Evolutionary conservation across 2,888 invertebrate species (phyloP).

Genomic region (Microctonus brassicae): DNA sequence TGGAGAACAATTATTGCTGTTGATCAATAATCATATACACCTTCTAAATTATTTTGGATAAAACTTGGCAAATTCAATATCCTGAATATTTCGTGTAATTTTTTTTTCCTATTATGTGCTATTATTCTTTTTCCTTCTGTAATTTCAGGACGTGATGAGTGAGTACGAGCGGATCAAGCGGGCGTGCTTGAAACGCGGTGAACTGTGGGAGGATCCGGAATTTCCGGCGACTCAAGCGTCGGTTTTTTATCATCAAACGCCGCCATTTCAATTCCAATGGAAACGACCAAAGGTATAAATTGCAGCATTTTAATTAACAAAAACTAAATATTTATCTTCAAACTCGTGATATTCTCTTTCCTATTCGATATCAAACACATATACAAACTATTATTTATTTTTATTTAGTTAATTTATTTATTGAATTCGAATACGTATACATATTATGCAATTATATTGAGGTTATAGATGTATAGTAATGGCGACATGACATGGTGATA

Average conservation of each 20-base stretch:
- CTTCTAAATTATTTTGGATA: no score
- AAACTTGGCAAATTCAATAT: no score
- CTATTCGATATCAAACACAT: not conserved
- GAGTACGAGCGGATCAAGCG: conserved; percentile 88
- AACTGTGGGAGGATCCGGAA: conserved; percentile 92
- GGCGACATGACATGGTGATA: conserved; percentile 27
- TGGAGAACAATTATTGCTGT: no score
- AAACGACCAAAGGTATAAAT: conserved; percentile 80
- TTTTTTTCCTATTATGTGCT: no score
- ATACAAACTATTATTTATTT: not conserved
- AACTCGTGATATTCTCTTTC: not conserved
- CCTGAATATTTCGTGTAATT: no score
- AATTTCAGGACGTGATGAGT: conserved; percentile 75
- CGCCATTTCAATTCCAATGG: conserved; percentile 94
- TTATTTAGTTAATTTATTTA: not conserved
- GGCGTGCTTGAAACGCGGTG: conserved; percentile 83
- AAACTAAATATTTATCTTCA: not conserved
- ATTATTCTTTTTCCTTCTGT: no score
- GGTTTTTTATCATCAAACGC: conserved; percentile 93
- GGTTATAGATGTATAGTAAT: not conserved
- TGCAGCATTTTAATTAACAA: not conserved
- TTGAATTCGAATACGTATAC: not conserved
- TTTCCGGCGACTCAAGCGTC: conserved; percentile 91
- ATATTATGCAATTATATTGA: conserved; percentile 16
- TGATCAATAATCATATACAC: no score